A percentile compares a stretch with the other conserved stretches of the same genome.
Conservation (phyloP, 2,888 invertebrate genomes). For the Temnothorax unifasciatus region DNA sequence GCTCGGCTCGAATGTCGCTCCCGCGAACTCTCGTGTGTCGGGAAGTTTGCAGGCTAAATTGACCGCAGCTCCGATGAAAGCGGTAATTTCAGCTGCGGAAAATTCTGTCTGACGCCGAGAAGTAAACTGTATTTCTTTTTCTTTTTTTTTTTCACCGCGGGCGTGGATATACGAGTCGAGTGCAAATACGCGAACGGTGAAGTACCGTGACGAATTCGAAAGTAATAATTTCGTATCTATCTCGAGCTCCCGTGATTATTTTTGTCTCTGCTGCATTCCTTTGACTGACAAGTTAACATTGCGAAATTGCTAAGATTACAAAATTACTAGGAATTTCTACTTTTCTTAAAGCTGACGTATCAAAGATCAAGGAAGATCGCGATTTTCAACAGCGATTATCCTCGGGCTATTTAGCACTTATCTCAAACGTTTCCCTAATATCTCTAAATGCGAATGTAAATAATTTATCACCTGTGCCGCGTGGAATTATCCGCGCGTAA, state of each 20-base stretch:
- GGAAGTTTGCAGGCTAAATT: conserved; percentile 56
- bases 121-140: conserved; percentile 43
- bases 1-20: conserved; percentile 40
- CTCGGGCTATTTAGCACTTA: not conserved
- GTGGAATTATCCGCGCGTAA: conserved; percentile 29
- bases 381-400: not conserved
- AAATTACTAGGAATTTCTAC: not conserved
- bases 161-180: conserved; percentile 20
- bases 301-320: conserved; percentile 1
- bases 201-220: conserved; percentile 42
- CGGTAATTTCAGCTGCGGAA: conserved; percentile 50
- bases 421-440: not conserved
- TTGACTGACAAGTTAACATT: not conserved
- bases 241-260: not conserved
- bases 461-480: conserved; percentile 34
- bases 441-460: conserved; percentile 23
- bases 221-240: conserved; percentile 9
- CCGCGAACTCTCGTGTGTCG: conserved; percentile 41
- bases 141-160: not conserved
- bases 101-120: conserved; percentile 41
- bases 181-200: conserved; percentile 27
- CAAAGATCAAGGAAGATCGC: not conserved
- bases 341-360: not conserved
- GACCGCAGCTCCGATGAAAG: conserved; percentile 43
- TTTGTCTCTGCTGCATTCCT: not conserved